Evolutionary conservation across 2,113 vertebrate species (phyloP).

Genomic region (Saccopteryx bilineata): DNA sequence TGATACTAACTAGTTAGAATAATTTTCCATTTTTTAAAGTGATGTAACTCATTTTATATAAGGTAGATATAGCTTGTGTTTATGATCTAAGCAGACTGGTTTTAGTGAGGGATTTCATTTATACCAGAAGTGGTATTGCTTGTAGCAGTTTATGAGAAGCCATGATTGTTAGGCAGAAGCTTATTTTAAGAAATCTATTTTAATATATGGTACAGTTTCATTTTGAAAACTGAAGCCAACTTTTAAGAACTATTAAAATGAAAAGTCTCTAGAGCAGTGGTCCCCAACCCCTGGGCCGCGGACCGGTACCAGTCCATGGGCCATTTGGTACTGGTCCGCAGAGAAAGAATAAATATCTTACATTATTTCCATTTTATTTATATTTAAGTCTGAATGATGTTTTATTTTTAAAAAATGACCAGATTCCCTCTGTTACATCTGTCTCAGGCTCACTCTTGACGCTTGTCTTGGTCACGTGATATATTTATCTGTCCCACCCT

Average conservation of each 20-base stretch:
- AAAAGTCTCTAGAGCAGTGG: neutral
- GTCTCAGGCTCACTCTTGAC: too few species aligned
- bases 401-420: too few species aligned
- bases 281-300: too few species aligned
- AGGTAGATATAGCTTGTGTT: neutral
- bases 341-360: too few species aligned
- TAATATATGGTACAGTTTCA: conserved; percentile 35
- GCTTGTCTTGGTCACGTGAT: too few species aligned
- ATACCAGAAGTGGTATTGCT: neutral
- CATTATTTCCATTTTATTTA: too few species aligned
- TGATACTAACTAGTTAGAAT: neutral
- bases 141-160: conserved; percentile 2
- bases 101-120: neutral
- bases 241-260: conserved; percentile 44
- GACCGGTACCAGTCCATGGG: too few species aligned
- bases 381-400: too few species aligned
- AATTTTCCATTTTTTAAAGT: neutral
- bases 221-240: conserved; percentile 56
- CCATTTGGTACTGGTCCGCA: too few species aligned
- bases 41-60: neutral
- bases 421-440: too few species aligned
- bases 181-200: conserved; percentile 64
- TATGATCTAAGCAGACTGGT: neutral
- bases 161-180: conserved; percentile 15
- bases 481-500: too few species aligned